A percentile compares a stretch with the other conserved stretches of the same genome.
Evolutionary conservation across 2,888 invertebrate species (phyloP).

Genomic region (Himalopsyche japonica): DNA sequence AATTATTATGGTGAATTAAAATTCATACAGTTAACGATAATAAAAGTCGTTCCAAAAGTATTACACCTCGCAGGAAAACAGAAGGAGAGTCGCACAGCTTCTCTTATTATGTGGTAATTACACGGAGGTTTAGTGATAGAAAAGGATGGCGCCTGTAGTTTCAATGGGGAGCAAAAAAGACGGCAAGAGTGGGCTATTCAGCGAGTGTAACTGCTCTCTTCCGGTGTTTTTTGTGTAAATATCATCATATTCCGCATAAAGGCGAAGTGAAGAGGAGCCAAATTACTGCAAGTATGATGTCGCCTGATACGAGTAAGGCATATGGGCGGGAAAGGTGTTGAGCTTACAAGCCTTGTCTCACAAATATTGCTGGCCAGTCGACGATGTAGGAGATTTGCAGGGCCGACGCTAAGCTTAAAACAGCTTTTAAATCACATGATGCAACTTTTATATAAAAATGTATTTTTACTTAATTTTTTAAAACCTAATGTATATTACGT

Average conservation of each 20-base stretch:
- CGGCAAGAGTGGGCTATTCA: constrained; percentile 5
- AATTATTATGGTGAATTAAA: no score
- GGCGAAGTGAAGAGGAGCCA: constrained; percentile 29
- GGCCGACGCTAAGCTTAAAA: background rate
- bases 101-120: constrained; percentile 29
- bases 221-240: constrained; percentile 30
- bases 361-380: background rate
- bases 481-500: no score
- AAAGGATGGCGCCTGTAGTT: background rate
- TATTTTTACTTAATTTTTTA: no score
- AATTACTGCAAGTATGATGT: constrained; percentile 29
- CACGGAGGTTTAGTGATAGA: constrained; percentile 5
- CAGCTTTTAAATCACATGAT: no score
- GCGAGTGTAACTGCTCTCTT: constrained; percentile 16
- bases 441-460: no score
- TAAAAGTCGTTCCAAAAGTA: background rate
- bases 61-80: background rate
- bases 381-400: background rate
- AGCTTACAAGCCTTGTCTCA: background rate
- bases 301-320: constrained; percentile 15
- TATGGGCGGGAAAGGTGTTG: background rate
- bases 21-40: background rate
- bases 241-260: constrained; percentile 34
- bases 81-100: background rate
- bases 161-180: background rate